A percentile compares a stretch with the other conserved stretches of the same genome.
These are phyloP conservation scores for Anoura caudifer DNA, from an alignment of 2,113 vertebrate genomes.

Conservation along the genomic window DNA sequence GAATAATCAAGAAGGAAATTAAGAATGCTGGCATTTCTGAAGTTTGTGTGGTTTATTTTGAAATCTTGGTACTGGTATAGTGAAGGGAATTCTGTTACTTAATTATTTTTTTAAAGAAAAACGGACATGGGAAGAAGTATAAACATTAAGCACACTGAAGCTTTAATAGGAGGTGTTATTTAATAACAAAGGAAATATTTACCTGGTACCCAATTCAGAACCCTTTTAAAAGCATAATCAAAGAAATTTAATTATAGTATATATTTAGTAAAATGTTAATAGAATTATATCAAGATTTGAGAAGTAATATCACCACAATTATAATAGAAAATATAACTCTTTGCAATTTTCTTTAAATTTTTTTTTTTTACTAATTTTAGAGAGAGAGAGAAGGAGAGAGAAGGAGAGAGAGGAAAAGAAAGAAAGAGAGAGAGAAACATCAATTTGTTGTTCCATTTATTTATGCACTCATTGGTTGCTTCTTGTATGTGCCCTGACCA, in stretches of 20 bases:
- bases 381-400: too few species aligned
- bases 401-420: too few species aligned
- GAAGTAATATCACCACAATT: neutral
- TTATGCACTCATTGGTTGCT: too few species aligned
- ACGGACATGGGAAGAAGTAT: neutral
- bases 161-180: conserved; percentile 46
- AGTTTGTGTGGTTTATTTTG: conserved; percentile 14
- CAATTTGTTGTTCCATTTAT: too few species aligned
- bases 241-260: neutral
- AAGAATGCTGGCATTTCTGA: neutral
- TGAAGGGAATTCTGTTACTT: neutral
- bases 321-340: neutral
- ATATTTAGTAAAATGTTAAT: neutral
- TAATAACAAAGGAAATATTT: conserved; percentile 43
- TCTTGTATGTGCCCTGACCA: too few species aligned
- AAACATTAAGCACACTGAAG: conserved; percentile 42
- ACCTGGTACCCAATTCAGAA: neutral
- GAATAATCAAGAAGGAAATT: neutral
- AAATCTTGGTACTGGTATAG: conserved; percentile 20
- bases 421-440: too few species aligned
- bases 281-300: neutral
- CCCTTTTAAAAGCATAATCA: conserved; percentile 14
- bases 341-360: neutral
- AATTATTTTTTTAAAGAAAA: conserved; percentile 55
- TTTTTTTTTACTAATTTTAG: too few species aligned